Evolutionary conservation across 2,797 vertebrate species (phyloP), one percentile per base, ranked within the genome.

Genomic region (Micromesistius poutassou): DNA sequence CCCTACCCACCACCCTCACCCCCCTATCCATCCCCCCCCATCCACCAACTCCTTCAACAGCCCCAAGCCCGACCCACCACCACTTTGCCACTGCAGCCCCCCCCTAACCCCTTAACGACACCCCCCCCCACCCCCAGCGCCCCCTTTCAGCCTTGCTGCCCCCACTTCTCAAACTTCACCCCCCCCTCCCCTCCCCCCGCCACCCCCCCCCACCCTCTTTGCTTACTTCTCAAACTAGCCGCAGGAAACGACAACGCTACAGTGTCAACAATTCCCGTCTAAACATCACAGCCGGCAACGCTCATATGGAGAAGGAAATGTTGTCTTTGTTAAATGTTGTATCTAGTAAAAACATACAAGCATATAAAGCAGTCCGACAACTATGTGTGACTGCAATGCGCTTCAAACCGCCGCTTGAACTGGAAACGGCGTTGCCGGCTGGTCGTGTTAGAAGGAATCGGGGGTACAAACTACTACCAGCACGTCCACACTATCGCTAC

Each of bases 371-470:
- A 42, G 10, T 12, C 40, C 40, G 1, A 14, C 40, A 42, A 42
- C 40, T 42, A n/a, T n/a, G 10, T 42, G 13, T 42, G 40, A 42
- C 31, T 42, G 40, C 40, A 13, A 42, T 42, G 88, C 86, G 90
- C 90, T 90, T 89, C 90, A 89, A 86, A 91, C 81, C 2, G 86
- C 87, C 77, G 85, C 82, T 87, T 82, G 83, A 85, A 81, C 81
- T 85, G 81, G 83, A 94, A 13, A 94, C 94, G 94, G 93, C 94
- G 93, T 86, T 86, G 93, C 83, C 0, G 72, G 91, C 93, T 10
- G 13, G 40, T 42, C n/a, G 40, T 12, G 92, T 92, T 90, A 86
- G 30, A 89, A 91, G 90, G 91, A 70, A 84, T 91, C 88, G 84
- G 87, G 87, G 90, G 1, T 42, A 42, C 86, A 84, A 86, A 92